Evolutionary conservation across 2,888 invertebrate genomes (phyloP).

Genomic region (Teinopalpus imperialis): DNA sequence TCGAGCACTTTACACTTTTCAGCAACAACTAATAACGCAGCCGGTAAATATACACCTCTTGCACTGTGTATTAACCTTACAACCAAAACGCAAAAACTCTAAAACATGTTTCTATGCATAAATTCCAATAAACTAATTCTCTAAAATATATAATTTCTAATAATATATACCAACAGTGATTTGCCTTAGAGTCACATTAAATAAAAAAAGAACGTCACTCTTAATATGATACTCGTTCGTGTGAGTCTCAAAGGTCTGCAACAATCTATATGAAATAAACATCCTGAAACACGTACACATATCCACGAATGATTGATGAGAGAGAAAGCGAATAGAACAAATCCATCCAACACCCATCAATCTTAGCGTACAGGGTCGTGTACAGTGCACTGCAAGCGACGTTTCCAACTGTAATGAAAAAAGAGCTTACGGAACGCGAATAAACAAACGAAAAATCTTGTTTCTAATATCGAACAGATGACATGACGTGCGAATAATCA

Average conservation of each 20-base stretch:
- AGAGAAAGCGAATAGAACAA: constrained; percentile 77
- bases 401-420: constrained; percentile 75
- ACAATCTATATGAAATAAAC: constrained; percentile 79
- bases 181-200: too few species aligned
- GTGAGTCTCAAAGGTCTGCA: constrained; percentile 60
- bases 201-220: constrained; percentile 42
- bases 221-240: constrained; percentile 66
- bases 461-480: constrained; percentile 72
- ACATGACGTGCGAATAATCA: constrained; percentile 26
- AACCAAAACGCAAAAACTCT: too few species aligned
- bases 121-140: too few species aligned
- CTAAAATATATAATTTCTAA: too few species aligned
- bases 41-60: too few species aligned
- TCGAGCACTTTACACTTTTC: too few species aligned
- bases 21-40: too few species aligned
- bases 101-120: too few species aligned
- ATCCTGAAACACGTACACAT: constrained; percentile 80
- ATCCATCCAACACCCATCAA: constrained; percentile 77
- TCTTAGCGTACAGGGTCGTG: constrained; percentile 52
- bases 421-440: constrained; percentile 75
- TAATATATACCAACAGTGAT: too few species aligned
- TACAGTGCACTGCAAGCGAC: constrained; percentile 62
- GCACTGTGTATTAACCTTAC: too few species aligned
- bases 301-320: constrained; percentile 80
- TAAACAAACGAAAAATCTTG: constrained; percentile 77